phyloP scores from a whole-genome alignment of 2,113 vertebrate genomes.

The Hirundichthys speculiger region DNA sequence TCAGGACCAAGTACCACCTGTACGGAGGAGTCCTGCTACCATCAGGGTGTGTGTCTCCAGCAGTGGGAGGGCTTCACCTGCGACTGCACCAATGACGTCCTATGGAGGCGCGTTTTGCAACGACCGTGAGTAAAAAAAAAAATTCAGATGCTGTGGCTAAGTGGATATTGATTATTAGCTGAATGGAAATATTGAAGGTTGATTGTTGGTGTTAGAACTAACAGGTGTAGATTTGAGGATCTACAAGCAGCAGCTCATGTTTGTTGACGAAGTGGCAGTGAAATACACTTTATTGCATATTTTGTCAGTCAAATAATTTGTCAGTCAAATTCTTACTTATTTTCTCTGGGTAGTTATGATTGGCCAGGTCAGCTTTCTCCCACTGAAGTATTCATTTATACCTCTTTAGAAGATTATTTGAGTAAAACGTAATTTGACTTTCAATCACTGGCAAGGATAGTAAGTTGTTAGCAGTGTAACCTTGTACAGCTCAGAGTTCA shows the following conservation, averaged over 20 bases:
- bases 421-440: too few relatives aligned
- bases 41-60: conserved; percentile 94
- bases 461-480: conserved; percentile 15
- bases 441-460: too few relatives aligned
- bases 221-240: neutral
- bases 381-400: too few relatives aligned
- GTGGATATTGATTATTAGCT: conserved; percentile 12
- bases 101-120: conserved; percentile 83
- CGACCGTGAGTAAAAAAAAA: conserved; percentile 80
- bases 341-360: too few relatives aligned
- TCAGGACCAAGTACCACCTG: conserved; percentile 93
- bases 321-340: too few relatives aligned
- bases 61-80: conserved; percentile 95
- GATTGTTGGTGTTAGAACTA: neutral
- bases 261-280: neutral
- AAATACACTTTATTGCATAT: neutral
- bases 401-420: too few relatives aligned
- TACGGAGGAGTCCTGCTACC: conserved; percentile 93
- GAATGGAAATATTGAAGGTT: too few relatives aligned
- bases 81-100: conserved; percentile 93
- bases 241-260: conserved; percentile 4
- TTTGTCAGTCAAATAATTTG: too few relatives aligned
- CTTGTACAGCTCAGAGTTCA: conserved; percentile 8
- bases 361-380: too few relatives aligned
- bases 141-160: too few relatives aligned